phyloP scores from a whole-genome alignment of 2,113 vertebrate species.

The Lepisosteus osseus region DNA sequence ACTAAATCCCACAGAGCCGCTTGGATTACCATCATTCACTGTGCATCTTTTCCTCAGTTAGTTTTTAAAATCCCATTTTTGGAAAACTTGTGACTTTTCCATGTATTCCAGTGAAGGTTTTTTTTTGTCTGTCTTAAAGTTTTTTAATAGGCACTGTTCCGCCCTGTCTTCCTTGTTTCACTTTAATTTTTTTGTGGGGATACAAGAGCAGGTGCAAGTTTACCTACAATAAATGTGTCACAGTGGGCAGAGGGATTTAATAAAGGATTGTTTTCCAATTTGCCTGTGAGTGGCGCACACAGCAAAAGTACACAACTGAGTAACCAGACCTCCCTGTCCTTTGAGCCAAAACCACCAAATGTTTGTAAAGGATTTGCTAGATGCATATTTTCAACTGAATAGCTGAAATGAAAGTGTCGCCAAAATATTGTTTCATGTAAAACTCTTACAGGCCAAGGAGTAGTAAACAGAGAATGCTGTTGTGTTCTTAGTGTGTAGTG shows the following conservation, averaged over 20 bases:
- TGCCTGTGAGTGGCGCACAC: neutral
- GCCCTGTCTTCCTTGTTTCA: too few species aligned
- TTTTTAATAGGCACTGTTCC: too few species aligned
- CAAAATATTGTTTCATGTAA: neutral
- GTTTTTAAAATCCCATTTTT: too few species aligned
- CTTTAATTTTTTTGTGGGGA: neutral
- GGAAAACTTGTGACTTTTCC: too few species aligned
- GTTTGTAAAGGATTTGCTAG: neutral
- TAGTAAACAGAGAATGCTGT: too few species aligned
- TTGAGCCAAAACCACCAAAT: neutral
- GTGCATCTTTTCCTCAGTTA: too few species aligned
- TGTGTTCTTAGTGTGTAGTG: neutral
- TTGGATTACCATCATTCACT: too few species aligned
- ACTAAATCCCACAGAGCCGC: too few species aligned
- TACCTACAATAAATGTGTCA: neutral
- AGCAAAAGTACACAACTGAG: neutral
- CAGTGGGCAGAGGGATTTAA: neutral
- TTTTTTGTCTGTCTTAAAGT: too few species aligned
- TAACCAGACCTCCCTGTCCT: neutral
- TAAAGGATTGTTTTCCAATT: constrained; percentile 7
- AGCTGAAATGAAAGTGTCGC: neutral
- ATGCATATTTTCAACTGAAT: neutral
- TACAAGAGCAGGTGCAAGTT: too few species aligned
- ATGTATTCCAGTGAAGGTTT: too few species aligned
- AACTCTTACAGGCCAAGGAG: neutral